Percentiles rank a stretch among this genome's conserved stretches.
These are phyloP conservation scores for Antrozous pallidus DNA, from an alignment of 2,797 vertebrate genomes.

Conservation along the genomic window DNA sequence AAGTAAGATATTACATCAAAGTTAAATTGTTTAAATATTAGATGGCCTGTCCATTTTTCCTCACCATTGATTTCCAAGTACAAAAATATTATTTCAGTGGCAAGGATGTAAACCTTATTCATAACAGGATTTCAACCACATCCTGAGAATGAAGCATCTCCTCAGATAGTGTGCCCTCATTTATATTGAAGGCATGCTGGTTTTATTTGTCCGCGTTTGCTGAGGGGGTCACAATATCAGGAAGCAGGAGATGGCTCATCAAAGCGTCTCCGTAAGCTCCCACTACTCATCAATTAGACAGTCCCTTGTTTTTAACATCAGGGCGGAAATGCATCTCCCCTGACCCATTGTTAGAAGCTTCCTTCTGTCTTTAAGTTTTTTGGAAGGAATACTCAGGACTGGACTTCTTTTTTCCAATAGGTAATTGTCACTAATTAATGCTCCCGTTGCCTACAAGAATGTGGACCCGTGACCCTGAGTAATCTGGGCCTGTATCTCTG, in stretches of 20 bases:
- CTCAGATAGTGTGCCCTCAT: conserved; percentile 85
- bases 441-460: conserved; percentile 82
- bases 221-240: conserved; percentile 98
- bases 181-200: conserved; percentile 85
- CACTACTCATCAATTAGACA: conserved; percentile 91
- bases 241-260: conserved; percentile 99
- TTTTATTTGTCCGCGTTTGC: conserved; percentile 92
- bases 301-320: conserved; percentile 91
- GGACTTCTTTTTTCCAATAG: conserved; percentile 86
- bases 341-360: conserved; percentile 98
- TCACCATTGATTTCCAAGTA: conserved; percentile 88
- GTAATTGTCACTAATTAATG: conserved; percentile 88
- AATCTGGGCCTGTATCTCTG: conserved; percentile 82
- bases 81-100: conserved; percentile 97
- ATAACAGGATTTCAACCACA: conserved; percentile 98
- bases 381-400: conserved; percentile 83
- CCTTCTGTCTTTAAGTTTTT: conserved; percentile 93
- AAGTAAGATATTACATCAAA: conserved; percentile 82
- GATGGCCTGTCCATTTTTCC: conserved; percentile 76
- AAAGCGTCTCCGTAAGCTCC: conserved; percentile 88
- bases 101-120: conserved; percentile 98
- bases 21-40: conserved; percentile 82
- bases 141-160: conserved; percentile 93
- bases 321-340: conserved; percentile 98
- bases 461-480: conserved; percentile 83